A percentile compares a stretch with the other conserved stretches of the same genome.
phyloP scores from a whole-genome alignment of 1,140 invertebrate species.

The Drosophila ironensis region DNA sequence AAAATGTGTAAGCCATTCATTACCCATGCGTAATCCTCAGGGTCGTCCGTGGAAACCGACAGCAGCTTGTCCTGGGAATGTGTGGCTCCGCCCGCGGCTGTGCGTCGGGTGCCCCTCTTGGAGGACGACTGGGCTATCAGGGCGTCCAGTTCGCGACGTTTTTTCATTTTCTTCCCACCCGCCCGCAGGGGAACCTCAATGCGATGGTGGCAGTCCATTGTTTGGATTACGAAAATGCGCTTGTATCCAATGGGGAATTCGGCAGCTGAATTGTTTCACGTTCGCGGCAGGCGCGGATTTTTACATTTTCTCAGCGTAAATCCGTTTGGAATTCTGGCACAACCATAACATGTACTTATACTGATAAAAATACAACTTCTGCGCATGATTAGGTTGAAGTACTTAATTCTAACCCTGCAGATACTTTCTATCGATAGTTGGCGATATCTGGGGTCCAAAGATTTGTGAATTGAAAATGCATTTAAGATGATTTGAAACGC shows the following conservation, averaged over 20 bases:
- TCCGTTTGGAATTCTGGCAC: conserved; percentile 26
- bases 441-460: too few relatives aligned
- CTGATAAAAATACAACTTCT: conserved; percentile 49
- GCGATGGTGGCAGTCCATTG: conserved; percentile 77
- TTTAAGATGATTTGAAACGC: too few relatives aligned
- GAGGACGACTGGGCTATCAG: conserved; percentile 79
- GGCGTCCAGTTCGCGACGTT: conserved; percentile 83
- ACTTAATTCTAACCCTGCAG: conserved; percentile 15
- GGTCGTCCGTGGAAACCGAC: conserved; percentile 82
- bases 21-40: conserved; percentile 81
- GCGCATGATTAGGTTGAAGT: conserved; percentile 38
- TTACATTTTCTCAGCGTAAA: conserved; percentile 38
- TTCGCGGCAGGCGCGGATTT: conserved; percentile 1
- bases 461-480: too few relatives aligned
- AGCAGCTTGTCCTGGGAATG: conserved; percentile 82
- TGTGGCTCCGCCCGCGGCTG: conserved; percentile 28
- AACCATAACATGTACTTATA: conserved; percentile 47
- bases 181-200: conserved; percentile 79
- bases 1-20: neutral
- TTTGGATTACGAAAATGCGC: conserved; percentile 1
- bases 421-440: conserved; percentile 3
- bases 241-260: conserved; percentile 17
- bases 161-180: conserved; percentile 83
- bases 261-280: conserved; percentile 11
- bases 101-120: conserved; percentile 53